phyloP scores from a whole-genome alignment of 2,797 vertebrate genomes.

The Scarus forsteni region DNA sequence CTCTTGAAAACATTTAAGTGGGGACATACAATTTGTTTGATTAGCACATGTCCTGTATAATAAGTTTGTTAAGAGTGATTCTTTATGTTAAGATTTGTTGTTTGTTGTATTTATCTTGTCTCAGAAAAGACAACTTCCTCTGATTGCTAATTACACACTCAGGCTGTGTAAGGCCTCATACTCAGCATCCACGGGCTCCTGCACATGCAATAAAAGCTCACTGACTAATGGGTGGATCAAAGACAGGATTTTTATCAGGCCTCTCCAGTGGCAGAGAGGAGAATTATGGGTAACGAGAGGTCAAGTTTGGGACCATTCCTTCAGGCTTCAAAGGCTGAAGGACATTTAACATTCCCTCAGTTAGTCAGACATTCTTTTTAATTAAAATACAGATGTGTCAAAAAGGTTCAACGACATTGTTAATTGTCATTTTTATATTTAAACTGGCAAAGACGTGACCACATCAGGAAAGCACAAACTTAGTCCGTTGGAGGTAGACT shows the following conservation, averaged over 20 bases:
- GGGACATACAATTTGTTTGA: not conserved
- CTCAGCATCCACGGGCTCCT: conserved; percentile 12
- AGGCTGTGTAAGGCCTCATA: conserved; percentile 5
- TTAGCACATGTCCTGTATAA: not conserved
- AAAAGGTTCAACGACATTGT: not conserved
- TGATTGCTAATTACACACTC: not conserved
- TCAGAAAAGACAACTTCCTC: not conserved
- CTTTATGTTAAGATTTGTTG: too few species aligned
- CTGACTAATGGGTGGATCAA: conserved; percentile 78
- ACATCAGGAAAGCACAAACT: conserved; percentile 2
- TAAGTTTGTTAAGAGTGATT: not conserved
- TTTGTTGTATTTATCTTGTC: too few species aligned
- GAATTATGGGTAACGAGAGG: conserved; percentile 55
- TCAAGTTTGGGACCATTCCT: conserved; percentile 24
- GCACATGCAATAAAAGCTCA: conserved; percentile 52
- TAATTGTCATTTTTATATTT: not conserved
- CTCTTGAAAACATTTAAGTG: not conserved
- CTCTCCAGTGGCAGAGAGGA: conserved; percentile 62
- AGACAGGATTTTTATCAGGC: conserved; percentile 78
- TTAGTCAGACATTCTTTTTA: not conserved
- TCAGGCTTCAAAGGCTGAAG: conserved; percentile 12
- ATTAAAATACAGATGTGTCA: not conserved
- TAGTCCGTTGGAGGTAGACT: not conserved
- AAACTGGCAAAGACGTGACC: not conserved
- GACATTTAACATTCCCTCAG: not conserved